Conservation (phyloP, 2,113 vertebrate genomes). For the Gnathonemus longibarbis region DNA sequence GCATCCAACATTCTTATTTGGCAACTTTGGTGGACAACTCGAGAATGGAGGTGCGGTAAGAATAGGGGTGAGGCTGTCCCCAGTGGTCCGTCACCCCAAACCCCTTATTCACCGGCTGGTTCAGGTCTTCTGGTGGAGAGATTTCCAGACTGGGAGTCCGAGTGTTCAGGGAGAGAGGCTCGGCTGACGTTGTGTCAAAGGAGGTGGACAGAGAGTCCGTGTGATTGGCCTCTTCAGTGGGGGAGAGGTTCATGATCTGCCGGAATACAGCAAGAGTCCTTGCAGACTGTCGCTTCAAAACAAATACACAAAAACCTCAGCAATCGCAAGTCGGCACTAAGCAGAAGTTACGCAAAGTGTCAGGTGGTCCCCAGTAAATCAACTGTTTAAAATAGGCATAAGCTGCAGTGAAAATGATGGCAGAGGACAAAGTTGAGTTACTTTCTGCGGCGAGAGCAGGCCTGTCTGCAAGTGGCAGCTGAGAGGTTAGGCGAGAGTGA, state of each 20-base stretch:
- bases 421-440: neutral
- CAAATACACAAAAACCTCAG: neutral
- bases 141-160: conserved; percentile 70
- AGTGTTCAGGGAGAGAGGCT: conserved; percentile 67
- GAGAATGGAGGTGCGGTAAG: conserved; percentile 51
- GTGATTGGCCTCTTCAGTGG: conserved; percentile 83
- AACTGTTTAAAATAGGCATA: neutral
- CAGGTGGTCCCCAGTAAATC: neutral
- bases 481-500: neutral
- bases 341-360: neutral
- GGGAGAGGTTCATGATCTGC: conserved; percentile 88
- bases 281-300: neutral
- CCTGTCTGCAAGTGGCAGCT: neutral
- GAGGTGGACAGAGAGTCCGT: conserved; percentile 77
- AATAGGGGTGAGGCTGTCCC: conserved; percentile 46
- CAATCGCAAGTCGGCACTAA: neutral
- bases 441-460: neutral
- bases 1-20: conserved; percentile 44
- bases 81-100: conserved; percentile 67
- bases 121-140: conserved; percentile 67
- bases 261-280: conserved; percentile 29
- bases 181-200: conserved; percentile 72
- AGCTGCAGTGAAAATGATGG: no score
- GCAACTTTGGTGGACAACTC: conserved; percentile 59
- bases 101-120: conserved; percentile 65